phyloP scores from a whole-genome alignment of 2,888 invertebrate genomes.

The Byasa hedistus region DNA sequence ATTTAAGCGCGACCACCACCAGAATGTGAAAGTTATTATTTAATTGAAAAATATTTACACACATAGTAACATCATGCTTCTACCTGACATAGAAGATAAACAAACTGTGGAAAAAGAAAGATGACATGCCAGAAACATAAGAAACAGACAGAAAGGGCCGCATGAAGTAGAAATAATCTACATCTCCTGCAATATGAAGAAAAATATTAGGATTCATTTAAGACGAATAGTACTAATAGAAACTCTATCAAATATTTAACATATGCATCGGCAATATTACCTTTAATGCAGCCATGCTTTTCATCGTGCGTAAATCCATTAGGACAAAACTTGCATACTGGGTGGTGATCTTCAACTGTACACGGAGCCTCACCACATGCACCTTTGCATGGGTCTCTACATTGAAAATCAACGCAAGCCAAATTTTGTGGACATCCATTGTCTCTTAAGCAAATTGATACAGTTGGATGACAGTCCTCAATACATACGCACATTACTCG shows the following conservation, averaged over 20 bases:
- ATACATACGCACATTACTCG: conserved; percentile 92
- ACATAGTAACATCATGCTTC: conserved; percentile 65
- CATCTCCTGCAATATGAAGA: conserved; percentile 79
- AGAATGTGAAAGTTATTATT: conserved; percentile 55
- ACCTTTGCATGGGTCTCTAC: conserved; percentile 93
- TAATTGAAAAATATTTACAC: conserved; percentile 61
- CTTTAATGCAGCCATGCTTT: conserved; percentile 96
- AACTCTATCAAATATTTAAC: conserved; percentile 49
- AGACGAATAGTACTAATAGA: conserved; percentile 62
- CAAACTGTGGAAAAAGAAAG: conserved; percentile 73
- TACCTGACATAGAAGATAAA: conserved; percentile 74
- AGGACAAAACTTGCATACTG: conserved; percentile 97
- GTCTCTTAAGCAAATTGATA: conserved; percentile 93
- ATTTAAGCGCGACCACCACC: conserved; percentile 59
- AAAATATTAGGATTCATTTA: conserved; percentile 73
- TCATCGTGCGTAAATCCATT: conserved; percentile 95
- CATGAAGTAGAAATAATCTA: conserved; percentile 76
- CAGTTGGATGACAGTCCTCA: conserved; percentile 90
- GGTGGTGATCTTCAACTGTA: conserved; percentile 96
- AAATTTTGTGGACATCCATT: conserved; percentile 91
- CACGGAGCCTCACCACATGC: conserved; percentile 94
- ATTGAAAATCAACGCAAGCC: conserved; percentile 93
- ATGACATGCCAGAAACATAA: conserved; percentile 74
- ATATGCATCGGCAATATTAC: conserved; percentile 82
- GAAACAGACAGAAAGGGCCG: conserved; percentile 69